phyloP scores from a whole-genome alignment of 1,140 invertebrate species.

The Drosophila rhopaloa region DNA sequence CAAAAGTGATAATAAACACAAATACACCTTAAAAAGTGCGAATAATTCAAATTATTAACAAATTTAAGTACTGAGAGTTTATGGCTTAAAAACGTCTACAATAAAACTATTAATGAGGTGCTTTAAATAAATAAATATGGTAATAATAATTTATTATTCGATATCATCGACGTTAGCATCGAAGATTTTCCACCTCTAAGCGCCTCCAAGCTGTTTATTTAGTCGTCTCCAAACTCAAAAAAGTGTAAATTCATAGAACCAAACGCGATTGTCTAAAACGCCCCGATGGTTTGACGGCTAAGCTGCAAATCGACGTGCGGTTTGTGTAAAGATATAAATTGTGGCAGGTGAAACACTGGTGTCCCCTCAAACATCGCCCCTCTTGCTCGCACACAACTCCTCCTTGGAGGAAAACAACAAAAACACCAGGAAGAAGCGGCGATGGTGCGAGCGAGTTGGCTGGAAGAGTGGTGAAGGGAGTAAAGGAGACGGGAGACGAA shows the following conservation, averaged over 20 bases:
- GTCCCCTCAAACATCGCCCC: neutral
- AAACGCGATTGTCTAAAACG: neutral
- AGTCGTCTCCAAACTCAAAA: constrained; percentile 5
- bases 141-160: too few relatives aligned
- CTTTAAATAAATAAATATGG: neutral
- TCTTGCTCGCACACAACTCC: neutral
- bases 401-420: constrained; percentile 7
- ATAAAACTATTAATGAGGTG: too few relatives aligned
- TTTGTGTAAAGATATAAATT: neutral
- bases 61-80: neutral
- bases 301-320: neutral
- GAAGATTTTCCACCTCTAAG: neutral
- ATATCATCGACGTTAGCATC: neutral
- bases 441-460: constrained; percentile 2
- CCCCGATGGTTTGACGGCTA: neutral
- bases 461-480: neutral
- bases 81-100: too few relatives aligned
- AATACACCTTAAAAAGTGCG: neutral
- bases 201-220: constrained; percentile 4
- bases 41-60: neutral
- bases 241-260: neutral
- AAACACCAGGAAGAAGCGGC: constrained; percentile 6
- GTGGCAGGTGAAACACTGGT: neutral
- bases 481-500: constrained; percentile 19
- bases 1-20: neutral